Percentiles rank a stretch among this genome's conserved stretches.
Evolutionary conservation across 2,797 vertebrate genomes (phyloP).

Genomic region (Sitta carolinensis): DNA sequence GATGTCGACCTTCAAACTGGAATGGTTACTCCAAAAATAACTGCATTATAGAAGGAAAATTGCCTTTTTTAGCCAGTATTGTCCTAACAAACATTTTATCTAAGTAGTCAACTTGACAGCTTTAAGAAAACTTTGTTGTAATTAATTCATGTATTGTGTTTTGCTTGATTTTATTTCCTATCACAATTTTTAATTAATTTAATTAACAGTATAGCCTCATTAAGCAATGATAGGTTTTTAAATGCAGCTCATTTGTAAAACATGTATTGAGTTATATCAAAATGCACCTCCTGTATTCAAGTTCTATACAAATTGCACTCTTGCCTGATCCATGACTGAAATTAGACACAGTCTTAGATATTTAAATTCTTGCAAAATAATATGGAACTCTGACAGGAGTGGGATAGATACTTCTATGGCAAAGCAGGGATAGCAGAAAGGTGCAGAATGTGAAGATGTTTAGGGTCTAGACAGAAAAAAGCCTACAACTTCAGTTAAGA

Average conservation of each 20-base stretch:
- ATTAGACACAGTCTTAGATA: not conserved
- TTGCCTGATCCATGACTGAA: not conserved
- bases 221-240: constrained; percentile 39
- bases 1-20: not conserved
- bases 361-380: not conserved
- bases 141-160: constrained; percentile 36
- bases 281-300: not conserved
- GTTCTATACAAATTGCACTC: not conserved
- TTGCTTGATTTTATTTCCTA: constrained; percentile 63
- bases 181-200: constrained; percentile 29
- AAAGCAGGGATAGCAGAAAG: not conserved
- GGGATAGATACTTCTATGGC: not conserved
- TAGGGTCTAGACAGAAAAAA: not conserved
- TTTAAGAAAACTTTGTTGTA: constrained; percentile 33
- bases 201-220: constrained; percentile 58
- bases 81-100: constrained; percentile 25
- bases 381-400: not conserved
- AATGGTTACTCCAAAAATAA: constrained; percentile 46
- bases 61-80: constrained; percentile 21
- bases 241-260: constrained; percentile 35
- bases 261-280: constrained; percentile 7
- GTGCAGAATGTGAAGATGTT: not conserved
- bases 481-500: fast-evolving
- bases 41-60: constrained; percentile 29
- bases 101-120: constrained; percentile 28